Conservation (phyloP, 2,113 vertebrate species). For the Scatophagus argus region DNA sequence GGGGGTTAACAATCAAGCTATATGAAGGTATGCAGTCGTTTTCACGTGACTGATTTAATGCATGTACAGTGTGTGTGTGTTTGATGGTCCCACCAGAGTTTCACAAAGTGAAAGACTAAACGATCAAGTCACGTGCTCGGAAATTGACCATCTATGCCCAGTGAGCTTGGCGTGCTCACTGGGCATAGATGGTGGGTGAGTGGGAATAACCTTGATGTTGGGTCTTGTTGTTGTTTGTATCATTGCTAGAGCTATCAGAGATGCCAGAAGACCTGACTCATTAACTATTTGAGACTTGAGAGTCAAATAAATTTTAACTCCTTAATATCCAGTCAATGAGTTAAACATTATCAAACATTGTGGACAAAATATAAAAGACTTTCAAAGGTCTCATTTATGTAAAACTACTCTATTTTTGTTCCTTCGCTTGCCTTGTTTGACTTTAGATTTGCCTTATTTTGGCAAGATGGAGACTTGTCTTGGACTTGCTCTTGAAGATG, state of each 20-base stretch:
- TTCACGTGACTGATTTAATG: slow-evolving; percentile 41
- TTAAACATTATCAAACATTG: not conserved
- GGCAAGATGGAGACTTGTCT: too few species aligned
- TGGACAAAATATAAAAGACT: not conserved
- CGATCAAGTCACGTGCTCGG: not conserved
- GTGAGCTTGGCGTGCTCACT: not conserved
- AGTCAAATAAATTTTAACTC: not conserved
- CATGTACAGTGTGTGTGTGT: slow-evolving; percentile 19
- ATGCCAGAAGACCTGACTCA: not conserved
- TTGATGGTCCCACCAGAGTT: slow-evolving; percentile 7
- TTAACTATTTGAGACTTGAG: not conserved
- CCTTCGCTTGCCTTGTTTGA: too few species aligned
- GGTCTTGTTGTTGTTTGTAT: not conserved
- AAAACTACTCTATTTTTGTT: too few species aligned
- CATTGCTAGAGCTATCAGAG: not conserved
- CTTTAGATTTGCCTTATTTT: too few species aligned
- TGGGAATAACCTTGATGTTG: slow-evolving; percentile 2
- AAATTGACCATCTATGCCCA: not conserved
- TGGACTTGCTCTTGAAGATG: not conserved
- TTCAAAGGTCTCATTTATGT: not conserved
- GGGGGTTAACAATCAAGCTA: slow-evolving; percentile 31
- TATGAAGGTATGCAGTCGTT: slow-evolving; percentile 57
- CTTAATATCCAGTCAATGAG: not conserved
- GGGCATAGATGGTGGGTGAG: not conserved
- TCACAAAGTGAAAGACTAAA: slow-evolving; percentile 12